These are phyloP conservation scores for Troilus luridus DNA, from an alignment of 2,888 invertebrate species.

Conservation along the genomic window DNA sequence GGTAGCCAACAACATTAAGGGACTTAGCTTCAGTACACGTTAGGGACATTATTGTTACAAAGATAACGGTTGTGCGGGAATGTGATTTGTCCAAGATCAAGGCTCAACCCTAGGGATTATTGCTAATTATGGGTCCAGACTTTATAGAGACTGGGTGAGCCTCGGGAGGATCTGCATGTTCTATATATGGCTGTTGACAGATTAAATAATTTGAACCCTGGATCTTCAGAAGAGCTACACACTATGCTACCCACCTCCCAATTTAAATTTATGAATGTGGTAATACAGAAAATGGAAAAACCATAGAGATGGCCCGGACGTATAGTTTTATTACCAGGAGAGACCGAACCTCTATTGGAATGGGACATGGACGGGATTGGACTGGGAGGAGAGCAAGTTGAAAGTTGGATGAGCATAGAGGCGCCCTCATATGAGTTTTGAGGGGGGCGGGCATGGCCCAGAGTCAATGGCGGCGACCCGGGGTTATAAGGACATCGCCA, in stretches of 20 bases:
- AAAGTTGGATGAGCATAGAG: conserved; percentile 24
- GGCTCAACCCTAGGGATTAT: no score
- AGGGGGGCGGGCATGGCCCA: neutral
- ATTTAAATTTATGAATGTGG: neutral
- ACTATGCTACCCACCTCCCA: neutral
- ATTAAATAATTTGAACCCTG: no score
- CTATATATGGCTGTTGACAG: no score
- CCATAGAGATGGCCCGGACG: neutral
- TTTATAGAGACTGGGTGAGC: no score
- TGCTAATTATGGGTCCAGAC: no score
- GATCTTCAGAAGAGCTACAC: no score
- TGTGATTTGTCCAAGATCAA: no score
- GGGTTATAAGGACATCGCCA: neutral
- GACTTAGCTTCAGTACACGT: no score
- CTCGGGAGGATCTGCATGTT: no score
- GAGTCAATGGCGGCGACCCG: neutral
- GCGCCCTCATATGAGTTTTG: conserved; percentile 18
- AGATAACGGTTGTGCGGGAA: no score
- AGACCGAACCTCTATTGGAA: neutral
- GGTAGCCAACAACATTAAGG: no score
- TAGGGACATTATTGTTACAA: no score
- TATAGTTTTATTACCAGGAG: neutral
- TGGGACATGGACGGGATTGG: conserved; percentile 14
- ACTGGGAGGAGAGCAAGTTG: neutral
- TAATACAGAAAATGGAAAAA: neutral